Percentiles rank a stretch among this genome's conserved stretches.
These are phyloP conservation scores for Ormyrus nitidulus DNA, from an alignment of 2,888 invertebrate species.

Conservation along the genomic window DNA sequence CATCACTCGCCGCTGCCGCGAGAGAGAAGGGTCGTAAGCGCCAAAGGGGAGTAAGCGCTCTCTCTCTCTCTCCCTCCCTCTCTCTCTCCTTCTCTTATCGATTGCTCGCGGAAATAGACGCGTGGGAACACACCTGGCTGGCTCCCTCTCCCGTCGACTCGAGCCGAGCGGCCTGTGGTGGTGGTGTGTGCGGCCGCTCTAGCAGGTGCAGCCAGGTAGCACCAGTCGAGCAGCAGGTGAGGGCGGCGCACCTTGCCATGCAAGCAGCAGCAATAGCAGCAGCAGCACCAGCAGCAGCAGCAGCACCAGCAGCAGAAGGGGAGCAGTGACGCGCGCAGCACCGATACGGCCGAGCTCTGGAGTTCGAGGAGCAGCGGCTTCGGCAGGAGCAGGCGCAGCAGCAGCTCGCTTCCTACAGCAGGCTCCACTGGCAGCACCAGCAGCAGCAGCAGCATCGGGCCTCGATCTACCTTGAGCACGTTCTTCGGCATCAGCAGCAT, in stretches of 20 bases:
- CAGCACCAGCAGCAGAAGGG: too few species aligned
- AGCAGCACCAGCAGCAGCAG: too few species aligned
- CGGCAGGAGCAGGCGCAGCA: conserved; percentile 38
- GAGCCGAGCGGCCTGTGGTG: neutral
- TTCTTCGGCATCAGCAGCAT: neutral
- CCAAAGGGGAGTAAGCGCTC: neutral
- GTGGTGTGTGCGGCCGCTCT: neutral
- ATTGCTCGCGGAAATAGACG: conserved; percentile 73
- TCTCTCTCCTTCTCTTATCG: conserved; percentile 62
- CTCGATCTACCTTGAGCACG: neutral
- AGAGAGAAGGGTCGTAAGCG: too few species aligned
- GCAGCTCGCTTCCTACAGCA: conserved; percentile 22
- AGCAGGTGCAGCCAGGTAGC: conserved; percentile 24
- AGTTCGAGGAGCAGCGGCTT: conserved; percentile 54
- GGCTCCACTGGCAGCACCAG: neutral
- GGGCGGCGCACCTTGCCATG: too few species aligned
- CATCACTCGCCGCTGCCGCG: neutral
- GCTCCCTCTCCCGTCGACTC: conserved; percentile 8
- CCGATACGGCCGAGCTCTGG: conserved; percentile 51
- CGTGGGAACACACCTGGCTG: conserved; percentile 71
- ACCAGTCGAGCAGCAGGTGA: neutral
- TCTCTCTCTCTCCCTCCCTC: conserved; percentile 43
- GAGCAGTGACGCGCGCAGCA: conserved; percentile 2
- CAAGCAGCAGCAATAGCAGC: too few species aligned
- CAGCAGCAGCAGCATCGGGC: conserved; percentile 25